Percentiles rank a stretch among this genome's conserved stretches.
phyloP scores from a whole-genome alignment of 2,888 invertebrate genomes.

The Drosophila setosimentum region DNA sequence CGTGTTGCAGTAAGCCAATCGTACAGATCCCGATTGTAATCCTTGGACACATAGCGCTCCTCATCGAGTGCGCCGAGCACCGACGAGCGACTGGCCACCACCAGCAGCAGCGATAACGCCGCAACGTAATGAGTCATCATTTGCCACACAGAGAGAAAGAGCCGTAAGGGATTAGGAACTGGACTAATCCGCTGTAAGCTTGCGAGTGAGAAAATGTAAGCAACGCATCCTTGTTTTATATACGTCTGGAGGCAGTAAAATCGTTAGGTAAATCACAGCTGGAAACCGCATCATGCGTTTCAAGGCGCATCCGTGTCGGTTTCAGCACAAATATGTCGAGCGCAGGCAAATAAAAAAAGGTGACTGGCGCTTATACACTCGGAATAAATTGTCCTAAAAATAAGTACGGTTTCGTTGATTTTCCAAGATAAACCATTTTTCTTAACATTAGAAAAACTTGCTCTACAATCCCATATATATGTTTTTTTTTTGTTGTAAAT shows the following conservation, averaged over 20 bases:
- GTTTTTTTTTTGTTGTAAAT: background rate
- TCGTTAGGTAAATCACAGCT: slow-evolving; percentile 69
- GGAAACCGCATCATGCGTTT: slow-evolving; percentile 46
- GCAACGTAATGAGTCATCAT: slow-evolving; percentile 62
- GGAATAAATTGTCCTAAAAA: background rate
- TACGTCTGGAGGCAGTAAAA: slow-evolving; percentile 35
- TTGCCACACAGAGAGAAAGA: slow-evolving; percentile 1
- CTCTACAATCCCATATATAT: background rate
- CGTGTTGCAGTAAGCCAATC: slow-evolving; percentile 81
- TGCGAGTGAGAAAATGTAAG: slow-evolving; percentile 42
- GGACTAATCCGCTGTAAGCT: slow-evolving; percentile 36
- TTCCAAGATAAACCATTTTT: background rate
- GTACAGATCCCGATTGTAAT: slow-evolving; percentile 81
- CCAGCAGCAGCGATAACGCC: slow-evolving; percentile 43
- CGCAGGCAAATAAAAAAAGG: slow-evolving; percentile 71
- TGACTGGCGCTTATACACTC: slow-evolving; percentile 3
- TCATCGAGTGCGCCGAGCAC: slow-evolving; percentile 81
- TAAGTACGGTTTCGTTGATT: background rate
- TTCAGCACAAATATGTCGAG: slow-evolving; percentile 74
- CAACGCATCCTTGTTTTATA: slow-evolving; percentile 55
- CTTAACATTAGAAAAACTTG: background rate
- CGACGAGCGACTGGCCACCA: slow-evolving; percentile 42
- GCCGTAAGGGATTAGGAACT: background rate
- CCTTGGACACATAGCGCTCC: slow-evolving; percentile 83
- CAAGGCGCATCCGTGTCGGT: slow-evolving; percentile 67